phyloP scores from a whole-genome alignment of 2,888 invertebrate species.

The Crepidodera aurea region DNA sequence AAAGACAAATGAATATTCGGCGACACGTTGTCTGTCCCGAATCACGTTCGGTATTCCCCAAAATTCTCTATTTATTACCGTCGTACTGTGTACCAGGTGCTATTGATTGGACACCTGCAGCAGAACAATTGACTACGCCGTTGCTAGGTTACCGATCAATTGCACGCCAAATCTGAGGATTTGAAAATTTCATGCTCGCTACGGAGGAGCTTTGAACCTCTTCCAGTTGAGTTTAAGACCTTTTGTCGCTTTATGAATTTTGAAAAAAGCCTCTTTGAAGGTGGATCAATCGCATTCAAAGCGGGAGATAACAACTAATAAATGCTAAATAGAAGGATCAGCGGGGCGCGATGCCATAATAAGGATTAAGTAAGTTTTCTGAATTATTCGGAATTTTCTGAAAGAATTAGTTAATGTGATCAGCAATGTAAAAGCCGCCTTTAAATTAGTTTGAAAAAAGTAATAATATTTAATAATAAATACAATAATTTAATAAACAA shows the following conservation, averaged over 20 bases:
- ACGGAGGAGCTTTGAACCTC: slow-evolving; percentile 43
- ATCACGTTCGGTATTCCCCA: slow-evolving; percentile 53
- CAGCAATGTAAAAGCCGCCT: background rate
- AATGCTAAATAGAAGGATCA: slow-evolving; percentile 22
- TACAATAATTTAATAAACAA: too few relatives aligned
- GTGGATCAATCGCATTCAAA: slow-evolving; percentile 29
- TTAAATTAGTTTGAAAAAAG: background rate
- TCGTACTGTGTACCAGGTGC: slow-evolving; percentile 54
- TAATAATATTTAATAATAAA: too few relatives aligned
- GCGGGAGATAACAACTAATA: slow-evolving; percentile 30
- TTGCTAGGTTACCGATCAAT: slow-evolving; percentile 60
- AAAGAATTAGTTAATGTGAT: background rate
- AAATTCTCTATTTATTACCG: slow-evolving; percentile 49
- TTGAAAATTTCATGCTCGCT: slow-evolving; percentile 60
- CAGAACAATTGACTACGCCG: slow-evolving; percentile 59
- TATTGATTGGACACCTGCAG: slow-evolving; percentile 62
- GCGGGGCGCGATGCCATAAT: slow-evolving; percentile 4
- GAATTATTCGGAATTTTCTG: slow-evolving; percentile 13
- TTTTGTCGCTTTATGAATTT: slow-evolving; percentile 35
- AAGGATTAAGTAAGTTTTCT: slow-evolving; percentile 6
- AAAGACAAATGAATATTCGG: slow-evolving; percentile 43
- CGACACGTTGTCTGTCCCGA: slow-evolving; percentile 55
- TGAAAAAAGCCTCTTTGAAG: slow-evolving; percentile 23
- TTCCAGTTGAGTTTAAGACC: slow-evolving; percentile 31
- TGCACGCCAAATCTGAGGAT: slow-evolving; percentile 60